Conservation (phyloP, 2,888 invertebrate genomes). For the Diarsia brunnea region DNA sequence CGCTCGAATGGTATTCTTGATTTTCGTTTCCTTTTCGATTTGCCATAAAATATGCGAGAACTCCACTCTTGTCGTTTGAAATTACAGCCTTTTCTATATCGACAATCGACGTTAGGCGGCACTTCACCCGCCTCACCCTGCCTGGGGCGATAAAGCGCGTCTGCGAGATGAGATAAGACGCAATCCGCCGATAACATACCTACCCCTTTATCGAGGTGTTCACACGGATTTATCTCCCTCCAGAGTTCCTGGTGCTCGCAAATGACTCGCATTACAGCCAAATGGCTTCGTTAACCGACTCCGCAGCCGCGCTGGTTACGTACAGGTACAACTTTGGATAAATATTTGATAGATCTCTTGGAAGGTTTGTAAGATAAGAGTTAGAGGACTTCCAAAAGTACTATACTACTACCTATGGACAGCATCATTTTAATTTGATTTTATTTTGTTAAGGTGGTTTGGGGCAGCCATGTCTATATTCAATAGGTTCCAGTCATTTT, state of each 20-base stretch:
- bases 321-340: constrained; percentile 27
- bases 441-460: neutral
- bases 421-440: neutral
- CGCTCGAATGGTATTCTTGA: constrained; percentile 28
- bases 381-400: neutral
- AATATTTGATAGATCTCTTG: constrained; percentile 5
- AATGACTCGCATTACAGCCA: constrained; percentile 75
- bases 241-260: constrained; percentile 66
- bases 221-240: constrained; percentile 67
- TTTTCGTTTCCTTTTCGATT: constrained; percentile 54
- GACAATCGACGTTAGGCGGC: constrained; percentile 52
- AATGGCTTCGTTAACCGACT: constrained; percentile 74
- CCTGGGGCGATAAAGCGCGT: constrained; percentile 45
- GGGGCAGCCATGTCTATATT: neutral
- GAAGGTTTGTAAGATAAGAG: constrained; percentile 14
- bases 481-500: neutral
- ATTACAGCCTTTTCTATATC: constrained; percentile 59
- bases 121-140: constrained; percentile 26
- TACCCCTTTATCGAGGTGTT: constrained; percentile 64
- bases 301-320: constrained; percentile 23
- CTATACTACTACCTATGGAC: too few species aligned
- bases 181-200: constrained; percentile 59
- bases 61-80: constrained; percentile 51
- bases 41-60: constrained; percentile 54
- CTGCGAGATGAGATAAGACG: constrained; percentile 63